These are phyloP conservation scores for Poecile atricapillus DNA, from an alignment of 2,113 vertebrate species.

Conservation along the genomic window DNA sequence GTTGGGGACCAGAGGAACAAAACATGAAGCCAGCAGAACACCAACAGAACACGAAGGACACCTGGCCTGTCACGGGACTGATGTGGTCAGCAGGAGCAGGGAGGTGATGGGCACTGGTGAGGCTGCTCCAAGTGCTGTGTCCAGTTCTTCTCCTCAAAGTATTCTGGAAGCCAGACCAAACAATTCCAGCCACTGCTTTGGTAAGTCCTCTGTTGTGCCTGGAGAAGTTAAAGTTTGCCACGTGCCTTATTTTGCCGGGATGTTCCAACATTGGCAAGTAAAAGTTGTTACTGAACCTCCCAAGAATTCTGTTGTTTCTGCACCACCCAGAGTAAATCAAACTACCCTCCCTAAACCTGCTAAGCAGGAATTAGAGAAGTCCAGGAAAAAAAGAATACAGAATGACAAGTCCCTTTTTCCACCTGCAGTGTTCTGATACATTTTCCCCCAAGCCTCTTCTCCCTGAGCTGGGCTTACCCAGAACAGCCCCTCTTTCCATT, in stretches of 20 bases:
- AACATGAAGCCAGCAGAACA: fast-evolving
- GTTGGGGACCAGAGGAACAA: background rate
- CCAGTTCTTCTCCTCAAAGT: background rate
- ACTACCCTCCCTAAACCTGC: background rate
- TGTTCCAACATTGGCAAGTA: background rate
- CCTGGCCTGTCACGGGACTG: background rate
- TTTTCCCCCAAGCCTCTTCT: background rate
- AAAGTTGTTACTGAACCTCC: background rate
- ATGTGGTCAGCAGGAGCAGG: background rate
- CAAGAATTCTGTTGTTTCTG: background rate
- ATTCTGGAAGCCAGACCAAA: background rate
- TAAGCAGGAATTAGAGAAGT: background rate
- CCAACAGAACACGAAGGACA: too few relatives aligned
- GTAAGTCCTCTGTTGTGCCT: background rate
- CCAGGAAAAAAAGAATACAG: background rate
- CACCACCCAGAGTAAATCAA: background rate
- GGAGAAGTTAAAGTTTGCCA: background rate
- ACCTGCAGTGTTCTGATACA: background rate
- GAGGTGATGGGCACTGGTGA: background rate
- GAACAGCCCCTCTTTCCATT: background rate
- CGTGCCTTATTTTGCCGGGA: background rate
- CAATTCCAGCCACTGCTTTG: background rate
- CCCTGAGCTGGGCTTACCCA: background rate
- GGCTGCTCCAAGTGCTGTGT: background rate
- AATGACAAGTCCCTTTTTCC: background rate